Conservation (phyloP, 2,888 invertebrate species). For the Boloria selene region DNA sequence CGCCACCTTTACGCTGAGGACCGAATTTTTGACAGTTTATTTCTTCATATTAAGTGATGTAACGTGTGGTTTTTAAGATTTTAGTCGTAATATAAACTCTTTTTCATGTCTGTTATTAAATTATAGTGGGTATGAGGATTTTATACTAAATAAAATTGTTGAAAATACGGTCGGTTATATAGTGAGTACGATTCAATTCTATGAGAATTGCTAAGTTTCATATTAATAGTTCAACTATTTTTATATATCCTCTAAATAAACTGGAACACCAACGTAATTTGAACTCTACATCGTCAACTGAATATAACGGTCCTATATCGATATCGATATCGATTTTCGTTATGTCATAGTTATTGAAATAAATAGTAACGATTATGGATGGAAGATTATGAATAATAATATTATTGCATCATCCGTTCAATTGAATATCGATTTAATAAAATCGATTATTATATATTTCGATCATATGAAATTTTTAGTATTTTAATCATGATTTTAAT, state of each 20-base stretch:
- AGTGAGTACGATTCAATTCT: slow-evolving; percentile 2
- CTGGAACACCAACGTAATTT: not conserved
- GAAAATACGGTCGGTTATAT: slow-evolving; percentile 3
- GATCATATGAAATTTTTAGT: not conserved
- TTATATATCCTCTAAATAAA: slow-evolving; percentile 9
- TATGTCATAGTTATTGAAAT: not conserved
- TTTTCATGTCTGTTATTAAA: not conserved
- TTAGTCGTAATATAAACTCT: not conserved
- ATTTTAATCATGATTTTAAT: not conserved
- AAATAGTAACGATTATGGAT: not conserved
- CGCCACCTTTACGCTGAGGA: too few relatives aligned
- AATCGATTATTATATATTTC: too few relatives aligned
- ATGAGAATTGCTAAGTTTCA: not conserved
- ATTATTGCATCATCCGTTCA: not conserved
- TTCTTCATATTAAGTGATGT: too few relatives aligned
- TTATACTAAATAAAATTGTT: not conserved
- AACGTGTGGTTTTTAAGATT: too few relatives aligned
- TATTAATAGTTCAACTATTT: slow-evolving; percentile 15
- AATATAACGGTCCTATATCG: slow-evolving; percentile 7
- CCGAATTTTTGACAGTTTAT: too few relatives aligned
- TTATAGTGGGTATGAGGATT: not conserved
- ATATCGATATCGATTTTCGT: not conserved
- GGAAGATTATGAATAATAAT: slow-evolving; percentile 13
- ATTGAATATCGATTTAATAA: too few relatives aligned
- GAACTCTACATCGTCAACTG: not conserved